These are phyloP conservation scores for Hapalemur alaotrensis DNA, from an alignment of 2,797 vertebrate genomes.

Conservation along the genomic window DNA sequence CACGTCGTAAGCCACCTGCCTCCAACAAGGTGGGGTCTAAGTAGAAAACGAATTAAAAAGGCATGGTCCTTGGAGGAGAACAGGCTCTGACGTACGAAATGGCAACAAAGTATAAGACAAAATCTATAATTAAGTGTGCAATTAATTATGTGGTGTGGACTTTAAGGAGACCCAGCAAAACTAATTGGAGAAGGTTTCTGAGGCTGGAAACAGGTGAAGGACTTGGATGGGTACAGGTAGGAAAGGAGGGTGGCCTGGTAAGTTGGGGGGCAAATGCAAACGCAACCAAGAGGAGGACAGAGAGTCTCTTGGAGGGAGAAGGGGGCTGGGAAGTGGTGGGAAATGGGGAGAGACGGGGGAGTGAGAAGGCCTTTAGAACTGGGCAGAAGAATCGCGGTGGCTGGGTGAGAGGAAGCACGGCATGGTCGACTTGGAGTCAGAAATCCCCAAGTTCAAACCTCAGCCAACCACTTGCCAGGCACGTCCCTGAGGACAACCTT, in stretches of 20 bases:
- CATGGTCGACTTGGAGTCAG: neutral
- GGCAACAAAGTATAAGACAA: neutral
- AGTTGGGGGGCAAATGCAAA: accelerated
- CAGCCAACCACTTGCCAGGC: neutral
- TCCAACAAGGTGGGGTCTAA: neutral
- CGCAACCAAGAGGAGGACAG: neutral
- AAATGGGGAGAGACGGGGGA: neutral
- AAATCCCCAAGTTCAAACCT: neutral
- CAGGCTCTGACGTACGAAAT: neutral
- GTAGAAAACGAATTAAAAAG: neutral
- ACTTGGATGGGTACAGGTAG: no score
- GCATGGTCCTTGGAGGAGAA: neutral
- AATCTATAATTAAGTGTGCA: neutral
- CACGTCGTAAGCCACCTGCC: neutral
- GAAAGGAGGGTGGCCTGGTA: neutral
- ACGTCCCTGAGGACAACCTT: neutral
- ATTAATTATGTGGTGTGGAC: neutral
- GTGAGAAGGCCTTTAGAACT: neutral
- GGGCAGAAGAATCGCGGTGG: neutral
- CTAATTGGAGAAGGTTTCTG: neutral
- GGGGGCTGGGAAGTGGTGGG: neutral
- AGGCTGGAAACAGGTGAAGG: neutral
- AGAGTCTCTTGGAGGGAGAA: neutral
- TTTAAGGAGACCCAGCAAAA: neutral
- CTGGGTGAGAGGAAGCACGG: neutral